Base-by-base conservation (phyloP, 2,888 invertebrate genomes). In the Rhimphoctona megacephalus region DNA sequence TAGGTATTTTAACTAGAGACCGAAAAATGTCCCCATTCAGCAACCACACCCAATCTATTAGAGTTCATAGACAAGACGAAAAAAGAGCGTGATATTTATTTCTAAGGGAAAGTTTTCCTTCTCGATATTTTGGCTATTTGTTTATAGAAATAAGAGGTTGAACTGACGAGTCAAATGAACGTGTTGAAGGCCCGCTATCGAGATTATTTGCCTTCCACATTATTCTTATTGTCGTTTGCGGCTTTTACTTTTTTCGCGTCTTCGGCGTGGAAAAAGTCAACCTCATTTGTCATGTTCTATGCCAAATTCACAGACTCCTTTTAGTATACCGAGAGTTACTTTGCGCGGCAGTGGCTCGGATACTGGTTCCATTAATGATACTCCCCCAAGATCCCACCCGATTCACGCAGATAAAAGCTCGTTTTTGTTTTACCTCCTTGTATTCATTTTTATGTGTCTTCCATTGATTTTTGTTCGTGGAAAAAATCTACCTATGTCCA, bases 141-240 rank as follows among this genome's bases (percentile, higher is more conserved):
- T 84, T 95, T 95, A 91, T 95, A 95, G 95, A 95, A 94, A 94
- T 92, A 95, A 93, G 95, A 95, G 93, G 95, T 95, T 90, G 94
- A 94, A 89, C 93, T 95, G 91, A 94, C 94, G 90, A 92, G 92
- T 89, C 94, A 95, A 92, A 93, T 94, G 93, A 93, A 93, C 89
- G 92, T 92, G 88, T 93, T 94, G 92, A 93, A 93, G 89, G 92
- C 93, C 89, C 94, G 94, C 91, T 95, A 95, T 92, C 92, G 92
- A 90, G 93, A 94, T 90, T 92, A 91, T 92, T 92, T 94, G 87
- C 92, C 94, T 82, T 90, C 93, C 83, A 92, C 92, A 88, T 89
- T 92, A 89, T 91, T 92, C 90, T 91, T 92, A 88, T 90, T 93
- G 87, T 93, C 93, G 89, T 89, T 92, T 89, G 89, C 91, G 78